Conservation (phyloP, 2,888 invertebrate genomes). For the Morpho deidamia region DNA sequence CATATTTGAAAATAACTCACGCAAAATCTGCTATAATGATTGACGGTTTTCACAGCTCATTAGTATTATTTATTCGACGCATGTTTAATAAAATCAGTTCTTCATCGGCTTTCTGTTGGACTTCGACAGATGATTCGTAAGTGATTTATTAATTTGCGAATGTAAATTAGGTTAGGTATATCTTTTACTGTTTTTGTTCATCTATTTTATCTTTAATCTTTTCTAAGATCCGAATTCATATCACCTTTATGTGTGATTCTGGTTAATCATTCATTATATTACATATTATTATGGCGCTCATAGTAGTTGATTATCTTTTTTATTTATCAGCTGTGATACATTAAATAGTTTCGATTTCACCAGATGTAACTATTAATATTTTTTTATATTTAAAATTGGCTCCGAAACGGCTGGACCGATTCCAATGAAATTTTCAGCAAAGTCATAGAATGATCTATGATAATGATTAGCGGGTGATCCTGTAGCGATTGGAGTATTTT, state of each 20-base stretch:
- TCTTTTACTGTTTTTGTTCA: constrained; percentile 6
- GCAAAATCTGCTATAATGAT: not conserved
- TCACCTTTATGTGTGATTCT: constrained; percentile 3
- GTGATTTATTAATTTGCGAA: constrained; percentile 2
- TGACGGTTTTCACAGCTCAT: not conserved
- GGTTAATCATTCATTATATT: constrained; percentile 8
- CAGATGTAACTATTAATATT: too few relatives aligned
- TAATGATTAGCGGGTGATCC: too few relatives aligned
- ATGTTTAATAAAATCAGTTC: not conserved
- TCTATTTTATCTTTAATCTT: constrained; percentile 3
- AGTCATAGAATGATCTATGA: too few relatives aligned
- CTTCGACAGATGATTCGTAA: constrained; percentile 1
- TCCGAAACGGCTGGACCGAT: too few relatives aligned
- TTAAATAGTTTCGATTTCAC: too few relatives aligned
- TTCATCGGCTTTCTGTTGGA: not conserved
- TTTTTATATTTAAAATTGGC: too few relatives aligned
- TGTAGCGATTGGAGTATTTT: too few relatives aligned
- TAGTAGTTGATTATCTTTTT: too few relatives aligned
- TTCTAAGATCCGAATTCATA: not conserved
- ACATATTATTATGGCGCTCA: not conserved
- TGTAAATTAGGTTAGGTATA: constrained; percentile 5
- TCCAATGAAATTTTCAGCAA: too few relatives aligned
- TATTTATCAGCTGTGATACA: too few relatives aligned
- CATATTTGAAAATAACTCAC: too few relatives aligned
- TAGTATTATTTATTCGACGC: not conserved